A percentile compares a stretch with the other conserved stretches of the same genome.
Evolutionary conservation across 2,113 vertebrate species (phyloP).

Genomic region (Origma solitaria): DNA sequence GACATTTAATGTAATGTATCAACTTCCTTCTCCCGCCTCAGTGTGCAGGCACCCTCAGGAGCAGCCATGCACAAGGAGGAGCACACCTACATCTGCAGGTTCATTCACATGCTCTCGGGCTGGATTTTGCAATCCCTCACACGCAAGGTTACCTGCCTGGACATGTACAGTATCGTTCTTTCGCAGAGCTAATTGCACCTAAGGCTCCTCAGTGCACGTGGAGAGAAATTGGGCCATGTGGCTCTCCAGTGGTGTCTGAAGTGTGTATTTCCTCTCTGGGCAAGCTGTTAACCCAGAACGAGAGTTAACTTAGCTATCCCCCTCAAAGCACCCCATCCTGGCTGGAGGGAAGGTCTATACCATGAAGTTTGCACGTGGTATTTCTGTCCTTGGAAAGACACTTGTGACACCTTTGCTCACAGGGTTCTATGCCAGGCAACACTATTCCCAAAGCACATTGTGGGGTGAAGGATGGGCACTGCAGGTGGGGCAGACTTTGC

Average conservation of each 20-base stretch:
- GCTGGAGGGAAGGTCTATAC: neutral
- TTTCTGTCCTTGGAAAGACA: neutral
- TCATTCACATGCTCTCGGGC: fast-evolving
- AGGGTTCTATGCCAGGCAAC: neutral
- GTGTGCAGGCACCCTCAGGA: neutral
- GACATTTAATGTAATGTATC: neutral
- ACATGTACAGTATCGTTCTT: neutral
- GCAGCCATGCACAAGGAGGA: neutral
- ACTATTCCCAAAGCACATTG: fast-evolving
- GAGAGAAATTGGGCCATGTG: fast-evolving
- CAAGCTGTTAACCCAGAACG: neutral
- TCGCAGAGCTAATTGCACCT: neutral
- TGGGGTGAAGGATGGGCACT: neutral
- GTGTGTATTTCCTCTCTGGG: neutral
- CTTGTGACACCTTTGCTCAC: fast-evolving
- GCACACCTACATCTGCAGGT: neutral
- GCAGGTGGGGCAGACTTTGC: neutral
- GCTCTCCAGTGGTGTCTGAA: neutral
- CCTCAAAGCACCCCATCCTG: neutral
- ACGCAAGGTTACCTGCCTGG: neutral
- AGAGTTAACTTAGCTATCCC: neutral
- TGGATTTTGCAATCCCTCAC: neutral
- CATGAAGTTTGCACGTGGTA: fast-evolving
- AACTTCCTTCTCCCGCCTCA: fast-evolving
- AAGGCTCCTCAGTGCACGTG: fast-evolving